Conservation (phyloP, 2,888 invertebrate species). For the Apocheima hispidaria region DNA sequence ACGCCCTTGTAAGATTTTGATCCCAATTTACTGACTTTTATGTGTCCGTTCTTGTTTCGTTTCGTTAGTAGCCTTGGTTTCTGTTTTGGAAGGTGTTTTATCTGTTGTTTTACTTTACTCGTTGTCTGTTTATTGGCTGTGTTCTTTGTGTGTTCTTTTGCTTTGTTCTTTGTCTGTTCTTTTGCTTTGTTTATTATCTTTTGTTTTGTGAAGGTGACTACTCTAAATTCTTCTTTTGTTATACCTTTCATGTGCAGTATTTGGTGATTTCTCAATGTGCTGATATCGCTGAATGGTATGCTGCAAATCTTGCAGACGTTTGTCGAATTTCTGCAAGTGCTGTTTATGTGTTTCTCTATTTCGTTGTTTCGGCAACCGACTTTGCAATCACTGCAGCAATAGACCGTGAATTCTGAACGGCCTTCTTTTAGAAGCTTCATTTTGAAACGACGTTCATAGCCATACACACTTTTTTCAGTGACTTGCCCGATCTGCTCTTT, state of each 20-base stretch:
- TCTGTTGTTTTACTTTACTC: not conserved
- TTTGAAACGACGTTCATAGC: slow-evolving; percentile 46
- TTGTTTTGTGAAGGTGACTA: slow-evolving; percentile 36
- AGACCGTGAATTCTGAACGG: slow-evolving; percentile 51
- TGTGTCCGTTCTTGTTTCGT: not conserved
- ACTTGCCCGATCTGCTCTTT: slow-evolving; percentile 53
- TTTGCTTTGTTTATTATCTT: slow-evolving; percentile 1
- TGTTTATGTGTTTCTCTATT: slow-evolving; percentile 28
- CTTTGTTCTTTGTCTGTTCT: not conserved
- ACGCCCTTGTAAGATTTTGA: not conserved
- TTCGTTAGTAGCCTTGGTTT: not conserved
- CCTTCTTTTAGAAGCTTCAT: slow-evolving; percentile 54
- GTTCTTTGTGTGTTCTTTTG: too few species aligned
- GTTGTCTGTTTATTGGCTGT: too few species aligned
- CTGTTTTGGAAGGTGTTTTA: not conserved
- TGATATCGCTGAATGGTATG: slow-evolving; percentile 26
- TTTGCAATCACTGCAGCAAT: slow-evolving; percentile 55
- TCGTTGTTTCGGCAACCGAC: slow-evolving; percentile 34
- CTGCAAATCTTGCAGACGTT: slow-evolving; percentile 32
- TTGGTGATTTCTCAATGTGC: slow-evolving; percentile 23
- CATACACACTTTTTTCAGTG: slow-evolving; percentile 55
- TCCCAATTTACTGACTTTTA: not conserved
- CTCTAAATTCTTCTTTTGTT: slow-evolving; percentile 37
- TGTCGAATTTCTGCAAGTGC: slow-evolving; percentile 11
- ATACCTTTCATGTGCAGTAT: slow-evolving; percentile 32